phyloP scores from a whole-genome alignment of 1,140 invertebrate species.

The Ladona fulva region DNA sequence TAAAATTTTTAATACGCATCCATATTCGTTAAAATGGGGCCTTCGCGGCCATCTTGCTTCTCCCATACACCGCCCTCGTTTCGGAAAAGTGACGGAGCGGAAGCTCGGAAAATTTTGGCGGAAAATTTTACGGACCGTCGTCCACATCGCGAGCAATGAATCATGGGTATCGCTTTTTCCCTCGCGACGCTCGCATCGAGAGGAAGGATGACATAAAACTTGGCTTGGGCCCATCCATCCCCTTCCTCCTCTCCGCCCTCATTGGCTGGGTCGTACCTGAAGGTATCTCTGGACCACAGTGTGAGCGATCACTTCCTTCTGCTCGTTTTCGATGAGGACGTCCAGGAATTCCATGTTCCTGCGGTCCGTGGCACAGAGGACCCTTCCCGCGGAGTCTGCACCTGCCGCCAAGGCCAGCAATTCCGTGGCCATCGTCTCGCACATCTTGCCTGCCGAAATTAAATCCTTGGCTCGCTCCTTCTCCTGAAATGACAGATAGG shows the following conservation, averaged over 20 bases:
- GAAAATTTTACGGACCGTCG: too few relatives aligned
- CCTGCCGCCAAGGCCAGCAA: conserved; percentile 86
- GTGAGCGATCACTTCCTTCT: conserved; percentile 91
- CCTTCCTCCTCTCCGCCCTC: not conserved
- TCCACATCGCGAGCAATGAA: too few relatives aligned
- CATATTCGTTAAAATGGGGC: too few relatives aligned
- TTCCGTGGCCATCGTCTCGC: conserved; percentile 95
- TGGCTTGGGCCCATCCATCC: not conserved
- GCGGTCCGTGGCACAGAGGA: conserved; percentile 84
- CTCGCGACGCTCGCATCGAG: too few relatives aligned
- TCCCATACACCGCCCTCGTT: too few relatives aligned
- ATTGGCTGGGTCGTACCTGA: conserved; percentile 60
- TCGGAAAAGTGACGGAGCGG: too few relatives aligned
- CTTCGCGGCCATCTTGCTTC: too few relatives aligned
- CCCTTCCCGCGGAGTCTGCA: conserved; percentile 82
- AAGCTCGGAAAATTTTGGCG: too few relatives aligned
- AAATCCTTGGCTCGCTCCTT: conserved; percentile 96
- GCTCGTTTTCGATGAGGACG: conserved; percentile 96
- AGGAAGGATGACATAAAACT: too few relatives aligned
- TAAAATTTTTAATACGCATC: too few relatives aligned
- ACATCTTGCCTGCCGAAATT: conserved; percentile 87
- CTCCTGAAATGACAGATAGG: conserved; percentile 47
- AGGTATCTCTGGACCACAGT: conserved; percentile 82
- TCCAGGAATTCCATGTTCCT: conserved; percentile 91
- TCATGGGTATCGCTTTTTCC: too few relatives aligned